Evolutionary conservation across 64 coral and sea anemone species (phyloP).

Genomic region (Stichodactyla helianthus): DNA sequence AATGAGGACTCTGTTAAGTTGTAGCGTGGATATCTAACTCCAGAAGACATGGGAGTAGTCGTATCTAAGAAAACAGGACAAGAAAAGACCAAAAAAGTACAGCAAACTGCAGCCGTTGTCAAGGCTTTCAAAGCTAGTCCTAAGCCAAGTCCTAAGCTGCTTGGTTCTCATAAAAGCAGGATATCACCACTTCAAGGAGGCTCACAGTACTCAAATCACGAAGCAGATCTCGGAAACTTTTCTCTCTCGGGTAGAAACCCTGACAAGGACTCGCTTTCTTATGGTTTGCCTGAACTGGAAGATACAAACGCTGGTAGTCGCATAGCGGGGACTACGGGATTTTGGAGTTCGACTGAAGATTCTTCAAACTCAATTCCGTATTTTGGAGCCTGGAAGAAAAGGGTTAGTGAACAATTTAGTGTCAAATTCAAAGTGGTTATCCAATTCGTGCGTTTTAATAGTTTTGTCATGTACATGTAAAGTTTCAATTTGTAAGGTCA

Average conservation of each 20-base stretch:
- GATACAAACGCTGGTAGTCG: constrained; percentile 16
- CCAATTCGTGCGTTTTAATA: too few species aligned
- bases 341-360: constrained; percentile 49
- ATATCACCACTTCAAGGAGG: background rate
- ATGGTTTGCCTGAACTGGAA: constrained; percentile 66
- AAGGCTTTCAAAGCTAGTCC: constrained; percentile 51
- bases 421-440: too few species aligned
- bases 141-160: background rate
- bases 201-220: background rate
- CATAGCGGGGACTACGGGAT: constrained; percentile 59
- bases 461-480: too few species aligned
- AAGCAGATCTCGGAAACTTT: background rate
- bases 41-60: constrained; percentile 61
- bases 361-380: constrained; percentile 37
- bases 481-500: too few species aligned
- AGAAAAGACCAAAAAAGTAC: constrained; percentile 76
- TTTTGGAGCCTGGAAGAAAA: constrained; percentile 69
- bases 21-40: background rate
- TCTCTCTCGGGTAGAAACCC: constrained; percentile 25
- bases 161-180: background rate
- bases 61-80: constrained; percentile 69
- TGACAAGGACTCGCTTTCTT: constrained; percentile 58
- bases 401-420: constrained; percentile 36
- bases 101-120: constrained; percentile 77
- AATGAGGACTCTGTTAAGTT: background rate